A percentile compares a stretch with the other conserved stretches of the same genome.
These are phyloP conservation scores for Aspidiotus destructor DNA, from an alignment of 2,888 invertebrate genomes.

Conservation along the genomic window DNA sequence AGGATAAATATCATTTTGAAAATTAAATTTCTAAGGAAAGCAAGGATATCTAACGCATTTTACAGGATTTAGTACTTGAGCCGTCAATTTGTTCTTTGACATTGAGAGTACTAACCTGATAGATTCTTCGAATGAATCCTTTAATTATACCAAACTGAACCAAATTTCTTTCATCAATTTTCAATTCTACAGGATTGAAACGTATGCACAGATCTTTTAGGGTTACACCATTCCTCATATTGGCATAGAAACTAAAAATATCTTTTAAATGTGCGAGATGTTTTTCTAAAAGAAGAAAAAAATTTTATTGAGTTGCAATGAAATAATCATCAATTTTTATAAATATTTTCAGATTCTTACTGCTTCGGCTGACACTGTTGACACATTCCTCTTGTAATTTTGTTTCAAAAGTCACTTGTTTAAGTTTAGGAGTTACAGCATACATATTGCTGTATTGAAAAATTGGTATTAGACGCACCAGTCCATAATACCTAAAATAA, in stretches of 20 bases:
- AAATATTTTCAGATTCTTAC: slow-evolving; percentile 3
- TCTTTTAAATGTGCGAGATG: slow-evolving; percentile 58
- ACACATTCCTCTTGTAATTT: slow-evolving; percentile 47
- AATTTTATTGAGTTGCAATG: no score
- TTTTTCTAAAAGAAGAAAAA: slow-evolving; percentile 45
- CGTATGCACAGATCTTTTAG: slow-evolving; percentile 65
- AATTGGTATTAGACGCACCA: slow-evolving; percentile 65
- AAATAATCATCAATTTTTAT: no score
- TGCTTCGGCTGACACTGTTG: slow-evolving; percentile 16
- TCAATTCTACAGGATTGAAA: slow-evolving; percentile 60
- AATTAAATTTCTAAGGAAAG: background rate
- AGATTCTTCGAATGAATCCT: slow-evolving; percentile 68
- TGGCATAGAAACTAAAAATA: slow-evolving; percentile 64
- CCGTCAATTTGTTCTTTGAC: background rate
- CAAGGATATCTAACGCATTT: background rate
- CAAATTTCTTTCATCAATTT: slow-evolving; percentile 69
- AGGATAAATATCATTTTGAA: background rate
- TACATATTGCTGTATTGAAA: slow-evolving; percentile 81
- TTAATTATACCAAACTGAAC: slow-evolving; percentile 82
- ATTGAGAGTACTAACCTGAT: slow-evolving; percentile 51
- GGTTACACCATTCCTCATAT: slow-evolving; percentile 66
- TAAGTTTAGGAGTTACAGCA: slow-evolving; percentile 63
- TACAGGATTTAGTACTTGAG: no score
- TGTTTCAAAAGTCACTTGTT: slow-evolving; percentile 55
- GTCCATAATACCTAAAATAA: slow-evolving; percentile 52